Percentiles rank a stretch among this genome's conserved stretches.
These are phyloP conservation scores for Euglossa dilemma DNA, from an alignment of 1,140 invertebrate genomes.

Conservation along the genomic window DNA sequence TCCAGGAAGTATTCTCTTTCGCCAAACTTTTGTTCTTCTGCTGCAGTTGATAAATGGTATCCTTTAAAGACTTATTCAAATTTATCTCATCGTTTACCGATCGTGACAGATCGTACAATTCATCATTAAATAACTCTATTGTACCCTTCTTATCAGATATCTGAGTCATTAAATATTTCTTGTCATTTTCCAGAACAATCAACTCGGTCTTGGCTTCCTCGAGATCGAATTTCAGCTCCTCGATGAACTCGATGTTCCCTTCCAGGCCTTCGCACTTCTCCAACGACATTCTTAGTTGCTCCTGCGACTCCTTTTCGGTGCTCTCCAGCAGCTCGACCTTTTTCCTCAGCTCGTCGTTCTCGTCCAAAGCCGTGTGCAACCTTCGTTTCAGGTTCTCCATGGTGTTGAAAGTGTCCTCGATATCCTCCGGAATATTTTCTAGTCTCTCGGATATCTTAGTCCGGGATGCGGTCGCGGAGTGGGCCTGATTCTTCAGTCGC, in stretches of 20 bases:
- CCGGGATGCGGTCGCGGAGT: constrained; percentile 68
- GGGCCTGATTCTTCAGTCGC: constrained; percentile 57
- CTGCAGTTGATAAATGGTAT: too few species aligned
- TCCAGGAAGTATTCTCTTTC: constrained; percentile 70
- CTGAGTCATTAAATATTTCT: too few species aligned
- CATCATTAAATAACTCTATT: too few species aligned
- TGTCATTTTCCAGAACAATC: too few species aligned
- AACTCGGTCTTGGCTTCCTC: constrained; percentile 69
- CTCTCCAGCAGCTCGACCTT: constrained; percentile 67
- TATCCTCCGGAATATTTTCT: constrained; percentile 55
- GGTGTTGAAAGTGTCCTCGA: constrained; percentile 64
- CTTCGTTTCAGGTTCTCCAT: constrained; percentile 62
- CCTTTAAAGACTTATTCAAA: too few species aligned
- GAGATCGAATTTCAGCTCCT: constrained; percentile 71
- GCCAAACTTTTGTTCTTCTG: constrained; percentile 70
- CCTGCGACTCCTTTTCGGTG: constrained; percentile 63
- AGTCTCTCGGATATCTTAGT: constrained; percentile 59
- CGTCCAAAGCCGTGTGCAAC: constrained; percentile 66
- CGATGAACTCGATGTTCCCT: constrained; percentile 71
- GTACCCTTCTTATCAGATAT: too few species aligned
- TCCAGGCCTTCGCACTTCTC: constrained; percentile 71
- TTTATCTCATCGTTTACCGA: too few species aligned
- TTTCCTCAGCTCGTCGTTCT: constrained; percentile 70
- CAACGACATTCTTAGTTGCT: constrained; percentile 67
- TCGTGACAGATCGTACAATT: too few species aligned